Evolutionary conservation across 1,140 invertebrate genomes (phyloP).

Genomic region (Phocides pigmalion): DNA sequence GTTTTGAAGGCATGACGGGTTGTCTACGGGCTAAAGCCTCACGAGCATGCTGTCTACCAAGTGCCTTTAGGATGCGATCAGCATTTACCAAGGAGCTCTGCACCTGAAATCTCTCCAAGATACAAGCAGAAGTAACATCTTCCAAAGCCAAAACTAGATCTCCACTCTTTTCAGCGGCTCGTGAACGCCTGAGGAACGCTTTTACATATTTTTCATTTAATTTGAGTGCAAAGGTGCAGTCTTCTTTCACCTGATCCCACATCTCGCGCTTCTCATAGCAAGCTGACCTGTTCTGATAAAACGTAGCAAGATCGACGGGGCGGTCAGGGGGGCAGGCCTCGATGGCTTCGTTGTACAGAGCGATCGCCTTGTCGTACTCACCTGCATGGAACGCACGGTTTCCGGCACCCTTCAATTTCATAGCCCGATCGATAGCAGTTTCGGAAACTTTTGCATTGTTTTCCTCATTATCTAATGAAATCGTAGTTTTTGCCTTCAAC

Average conservation of each 20-base stretch:
- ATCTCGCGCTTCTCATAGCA: conserved; percentile 96
- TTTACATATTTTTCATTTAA: conserved; percentile 95
- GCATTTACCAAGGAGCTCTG: conserved; percentile 90
- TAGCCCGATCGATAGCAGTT: conserved; percentile 88
- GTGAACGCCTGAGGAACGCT: conserved; percentile 92
- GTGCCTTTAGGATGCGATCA: conserved; percentile 93
- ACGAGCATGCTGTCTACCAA: conserved; percentile 88
- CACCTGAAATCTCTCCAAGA: conserved; percentile 94
- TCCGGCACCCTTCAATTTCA: conserved; percentile 92
- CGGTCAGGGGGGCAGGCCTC: conserved; percentile 91
- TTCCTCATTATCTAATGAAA: conserved; percentile 82
- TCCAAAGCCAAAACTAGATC: conserved; percentile 92
- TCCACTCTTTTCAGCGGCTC: conserved; percentile 91
- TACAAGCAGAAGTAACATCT: conserved; percentile 96
- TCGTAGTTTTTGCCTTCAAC: conserved; percentile 82
- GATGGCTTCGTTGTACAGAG: conserved; percentile 95
- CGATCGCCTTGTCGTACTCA: conserved; percentile 95
- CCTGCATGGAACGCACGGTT: conserved; percentile 94
- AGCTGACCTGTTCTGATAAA: conserved; percentile 98
- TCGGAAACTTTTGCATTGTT: conserved; percentile 71
- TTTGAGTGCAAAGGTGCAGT: conserved; percentile 94
- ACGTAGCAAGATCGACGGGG: conserved; percentile 91
- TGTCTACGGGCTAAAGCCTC: conserved; percentile 88
- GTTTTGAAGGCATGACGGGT: conserved; percentile 91
- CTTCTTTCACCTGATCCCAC: conserved; percentile 92